Evolutionary conservation across 2,797 vertebrate species (phyloP).

Genomic region (Tenualosa thibaudeaui): DNA sequence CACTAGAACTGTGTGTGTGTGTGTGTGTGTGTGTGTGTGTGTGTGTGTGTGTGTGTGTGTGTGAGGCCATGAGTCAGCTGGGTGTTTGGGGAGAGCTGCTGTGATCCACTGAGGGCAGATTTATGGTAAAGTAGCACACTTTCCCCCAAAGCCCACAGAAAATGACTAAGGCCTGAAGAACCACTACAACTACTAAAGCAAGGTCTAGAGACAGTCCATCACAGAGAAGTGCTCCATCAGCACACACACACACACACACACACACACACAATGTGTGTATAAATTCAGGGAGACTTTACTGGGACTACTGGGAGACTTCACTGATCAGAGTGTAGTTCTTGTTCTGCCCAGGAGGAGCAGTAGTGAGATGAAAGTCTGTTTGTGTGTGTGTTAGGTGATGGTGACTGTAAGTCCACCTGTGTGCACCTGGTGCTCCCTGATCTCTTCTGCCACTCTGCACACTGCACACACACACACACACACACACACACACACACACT

Average conservation of each 20-base stretch:
- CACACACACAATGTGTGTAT: too few relatives aligned
- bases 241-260: conserved; percentile 24
- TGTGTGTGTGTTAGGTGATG: too few relatives aligned
- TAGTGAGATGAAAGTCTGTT: not conserved
- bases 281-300: too few relatives aligned
- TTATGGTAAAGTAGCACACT: not conserved
- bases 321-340: not conserved
- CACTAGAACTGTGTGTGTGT: too few relatives aligned
- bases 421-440: too few relatives aligned
- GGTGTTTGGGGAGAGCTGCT: not conserved
- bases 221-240: conserved; percentile 34
- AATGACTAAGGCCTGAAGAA: not conserved
- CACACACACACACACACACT: too few relatives aligned
- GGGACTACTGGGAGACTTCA: not conserved
- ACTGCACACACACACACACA: too few relatives aligned
- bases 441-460: too few relatives aligned
- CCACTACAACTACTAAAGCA: not conserved
- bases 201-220: not conserved
- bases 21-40: too few relatives aligned
- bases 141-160: not conserved
- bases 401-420: too few relatives aligned
- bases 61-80: not conserved
- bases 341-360: not conserved
- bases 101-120: too few relatives aligned
- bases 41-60: too few relatives aligned